Evolutionary conservation across 1,140 invertebrate genomes (phyloP), one percentile per base, ranked within the genome.

Genomic region (Zaprionus tsacasi): DNA sequence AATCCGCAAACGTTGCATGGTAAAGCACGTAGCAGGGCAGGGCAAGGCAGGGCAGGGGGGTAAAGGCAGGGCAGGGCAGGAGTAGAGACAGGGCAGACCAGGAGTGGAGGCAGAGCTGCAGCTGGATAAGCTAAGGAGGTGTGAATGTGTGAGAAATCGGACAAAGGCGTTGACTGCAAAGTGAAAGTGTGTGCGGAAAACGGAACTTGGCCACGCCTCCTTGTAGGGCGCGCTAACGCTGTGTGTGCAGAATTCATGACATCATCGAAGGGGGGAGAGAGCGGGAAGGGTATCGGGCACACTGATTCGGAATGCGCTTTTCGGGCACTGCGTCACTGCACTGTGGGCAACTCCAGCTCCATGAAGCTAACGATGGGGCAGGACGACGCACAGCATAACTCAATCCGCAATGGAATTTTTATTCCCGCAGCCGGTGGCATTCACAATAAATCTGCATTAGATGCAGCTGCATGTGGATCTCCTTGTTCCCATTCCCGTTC

Each of bases 351-450:
- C 21, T 21, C 21, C 27, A 30, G 27, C 27, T 30, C 27, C 27
- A 66, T 71, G 76, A 79, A 88, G 86, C 85, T 88, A 88, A 88
- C 85, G 86, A 50, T 25, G 45, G 10, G 2, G 81, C 6, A 13
- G 35, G 13, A 43, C 40, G 40, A 17, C 40, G 40, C n/a, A 88
- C 85, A 30, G 85, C 85, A 88, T 89, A 88, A 90, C 86, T 88
- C 85, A 88, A 88, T 88, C 85, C 85, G 81, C 85, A 89, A 89
- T 89, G 81, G 81, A 89, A 88, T 88, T 88, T 88, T 88, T 88
- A 88, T 89, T 88, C 81, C 85, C 85, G 86, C 85, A 86, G 85
- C 85, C 85, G 81, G 81, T 85, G 85, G 85, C 85, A 89, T 78
- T 66, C 81, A 87, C 81, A 90, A 89, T 89, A 89, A 89, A 89